These are phyloP conservation scores for Cetoscarus ocellatus DNA, from an alignment of 2,797 vertebrate genomes.

Conservation along the genomic window DNA sequence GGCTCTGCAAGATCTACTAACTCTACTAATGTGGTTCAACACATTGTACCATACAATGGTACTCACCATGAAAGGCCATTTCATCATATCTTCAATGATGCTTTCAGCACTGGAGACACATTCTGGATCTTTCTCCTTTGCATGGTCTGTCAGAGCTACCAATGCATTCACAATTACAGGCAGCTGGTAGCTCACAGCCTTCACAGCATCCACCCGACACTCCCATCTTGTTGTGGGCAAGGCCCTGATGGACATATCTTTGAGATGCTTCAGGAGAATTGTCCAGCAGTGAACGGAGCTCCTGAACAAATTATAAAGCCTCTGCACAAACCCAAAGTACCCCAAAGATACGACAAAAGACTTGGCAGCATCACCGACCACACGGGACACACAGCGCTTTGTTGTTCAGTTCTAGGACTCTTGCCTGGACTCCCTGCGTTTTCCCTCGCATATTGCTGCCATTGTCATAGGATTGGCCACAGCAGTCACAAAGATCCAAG, in stretches of 20 bases:
- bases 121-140: constrained; percentile 10
- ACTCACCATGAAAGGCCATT: constrained; percentile 4
- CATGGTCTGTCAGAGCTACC: neutral
- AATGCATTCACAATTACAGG: too few species aligned
- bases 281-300: constrained; percentile 21
- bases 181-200: constrained; percentile 13
- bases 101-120: neutral
- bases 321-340: neutral
- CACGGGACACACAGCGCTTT: neutral
- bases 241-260: constrained; percentile 7
- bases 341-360: neutral
- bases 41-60: constrained; percentile 23
- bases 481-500: neutral
- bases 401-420: neutral
- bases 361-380: constrained; percentile 1
- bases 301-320: neutral
- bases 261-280: constrained; percentile 14
- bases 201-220: constrained; percentile 4
- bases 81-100: constrained; percentile 4
- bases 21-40: constrained; percentile 24
- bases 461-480: neutral
- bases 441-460: neutral
- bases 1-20: constrained; percentile 35
- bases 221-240: constrained; percentile 28
- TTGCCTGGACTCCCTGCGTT: neutral